phyloP scores from a whole-genome alignment of 2,113 vertebrate species.

The Electrona antarctica region DNA sequence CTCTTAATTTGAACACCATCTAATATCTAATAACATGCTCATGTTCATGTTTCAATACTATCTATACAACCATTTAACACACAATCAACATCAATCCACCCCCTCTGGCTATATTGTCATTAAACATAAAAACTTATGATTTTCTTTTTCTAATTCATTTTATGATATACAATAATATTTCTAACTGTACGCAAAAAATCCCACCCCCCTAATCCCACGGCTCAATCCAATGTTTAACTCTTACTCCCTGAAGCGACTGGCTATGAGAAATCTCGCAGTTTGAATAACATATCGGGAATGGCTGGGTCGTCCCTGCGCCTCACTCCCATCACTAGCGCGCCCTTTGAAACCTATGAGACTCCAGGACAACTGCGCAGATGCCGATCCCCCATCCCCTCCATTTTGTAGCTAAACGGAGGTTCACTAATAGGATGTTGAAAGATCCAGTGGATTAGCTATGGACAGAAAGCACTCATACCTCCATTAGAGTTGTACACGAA shows the following conservation, averaged over 20 bases:
- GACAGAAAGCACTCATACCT: slow-evolving; percentile 27
- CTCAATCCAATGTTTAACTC: slow-evolving; percentile 3
- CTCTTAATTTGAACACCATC: slow-evolving; percentile 28
- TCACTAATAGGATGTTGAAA: slow-evolving; percentile 41
- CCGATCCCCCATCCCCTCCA: slow-evolving; percentile 88
- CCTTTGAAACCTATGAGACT: slow-evolving; percentile 83
- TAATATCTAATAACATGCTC: slow-evolving; percentile 21
- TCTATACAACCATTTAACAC: slow-evolving; percentile 12
- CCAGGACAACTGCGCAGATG: slow-evolving; percentile 85
- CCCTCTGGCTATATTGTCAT: slow-evolving; percentile 9
- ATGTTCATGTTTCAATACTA: slow-evolving; percentile 34
- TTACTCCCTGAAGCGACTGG: slow-evolving; percentile 69
- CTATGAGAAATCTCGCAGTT: slow-evolving; percentile 92
- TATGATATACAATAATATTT: slow-evolving; percentile 12
- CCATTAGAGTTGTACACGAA: slow-evolving; percentile 29
- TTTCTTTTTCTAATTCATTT: slow-evolving; percentile 21
- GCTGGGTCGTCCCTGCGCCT: slow-evolving; percentile 86
- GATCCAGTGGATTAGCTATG: slow-evolving; percentile 23
- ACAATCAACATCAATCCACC: slow-evolving; percentile 5
- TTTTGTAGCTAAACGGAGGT: slow-evolving; percentile 81
- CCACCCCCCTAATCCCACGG: no score
- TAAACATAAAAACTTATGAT: slow-evolving; percentile 26
- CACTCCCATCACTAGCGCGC: slow-evolving; percentile 83
- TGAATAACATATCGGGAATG: slow-evolving; percentile 91
- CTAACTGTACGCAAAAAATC: not conserved